These are phyloP conservation scores for Cassiopea andromeda DNA, from an alignment of 30 jellyfish, hydroid and myxozoan species.

Conservation along the genomic window DNA sequence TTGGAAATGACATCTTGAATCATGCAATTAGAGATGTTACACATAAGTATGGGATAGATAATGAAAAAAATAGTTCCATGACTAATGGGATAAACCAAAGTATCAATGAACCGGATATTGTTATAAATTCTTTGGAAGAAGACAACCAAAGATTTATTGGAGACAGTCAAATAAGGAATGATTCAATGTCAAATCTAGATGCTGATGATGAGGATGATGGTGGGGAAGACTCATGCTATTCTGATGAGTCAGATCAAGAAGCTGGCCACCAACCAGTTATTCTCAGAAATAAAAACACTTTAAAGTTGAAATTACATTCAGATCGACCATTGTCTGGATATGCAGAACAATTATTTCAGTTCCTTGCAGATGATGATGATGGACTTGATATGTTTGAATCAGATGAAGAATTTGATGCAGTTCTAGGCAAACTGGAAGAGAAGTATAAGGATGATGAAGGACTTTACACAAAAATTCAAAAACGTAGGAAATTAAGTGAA, in stretches of 20 bases:
- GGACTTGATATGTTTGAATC: conserved; percentile 89
- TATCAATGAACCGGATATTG: background rate
- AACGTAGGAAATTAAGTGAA: conserved; percentile 50
- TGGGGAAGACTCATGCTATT: conserved; percentile 28
- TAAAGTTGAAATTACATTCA: conserved; percentile 55
- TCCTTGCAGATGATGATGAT: conserved; percentile 88
- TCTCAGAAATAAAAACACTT: conserved; percentile 36
- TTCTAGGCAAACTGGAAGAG: conserved; percentile 74
- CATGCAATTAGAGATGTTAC: conserved; percentile 32
- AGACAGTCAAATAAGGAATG: background rate
- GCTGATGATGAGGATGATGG: conserved; percentile 63
- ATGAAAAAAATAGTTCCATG: background rate
- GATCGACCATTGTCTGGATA: conserved; percentile 95
- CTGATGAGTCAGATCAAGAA: conserved; percentile 30
- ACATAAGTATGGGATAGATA: background rate
- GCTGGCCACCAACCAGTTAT: conserved; percentile 3
- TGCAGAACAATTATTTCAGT: conserved; percentile 91
- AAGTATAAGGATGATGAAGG: conserved; percentile 37
- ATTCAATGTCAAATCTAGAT: conserved; percentile 37
- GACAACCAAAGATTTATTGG: background rate
- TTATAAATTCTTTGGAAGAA: background rate
- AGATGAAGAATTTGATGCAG: conserved; percentile 90
- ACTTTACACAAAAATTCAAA: conserved; percentile 44
- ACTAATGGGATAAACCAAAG: background rate
- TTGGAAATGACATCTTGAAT: conserved; percentile 21